Percentiles rank a stretch among this genome's conserved stretches.
phyloP scores from a whole-genome alignment of 2,797 vertebrate genomes.

The Myotis myotis region DNA sequence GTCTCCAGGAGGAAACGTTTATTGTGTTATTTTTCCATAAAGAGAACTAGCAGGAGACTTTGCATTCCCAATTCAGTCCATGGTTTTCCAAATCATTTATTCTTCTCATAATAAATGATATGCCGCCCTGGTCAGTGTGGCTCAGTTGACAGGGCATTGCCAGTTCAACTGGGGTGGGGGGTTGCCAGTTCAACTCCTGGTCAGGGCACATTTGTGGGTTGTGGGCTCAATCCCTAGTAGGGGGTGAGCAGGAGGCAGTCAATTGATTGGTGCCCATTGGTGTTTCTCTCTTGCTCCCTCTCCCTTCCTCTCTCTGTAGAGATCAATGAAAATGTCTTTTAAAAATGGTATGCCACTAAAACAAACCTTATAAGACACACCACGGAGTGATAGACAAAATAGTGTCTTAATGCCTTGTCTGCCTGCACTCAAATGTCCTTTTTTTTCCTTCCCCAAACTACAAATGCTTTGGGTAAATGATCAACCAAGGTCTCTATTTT shows the following conservation, averaged over 20 bases:
- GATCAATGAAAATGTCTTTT: background rate
- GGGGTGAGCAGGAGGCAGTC: background rate
- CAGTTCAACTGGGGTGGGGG: background rate
- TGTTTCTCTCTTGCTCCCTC: background rate
- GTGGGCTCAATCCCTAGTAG: background rate
- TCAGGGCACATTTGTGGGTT: background rate
- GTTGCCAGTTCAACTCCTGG: background rate
- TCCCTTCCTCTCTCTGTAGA: background rate
- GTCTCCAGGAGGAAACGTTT: conserved; percentile 62
- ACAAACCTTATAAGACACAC: conserved; percentile 21
- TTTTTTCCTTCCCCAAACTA: conserved; percentile 51
- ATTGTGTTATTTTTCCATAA: conserved; percentile 46
- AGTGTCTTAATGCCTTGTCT: background rate
- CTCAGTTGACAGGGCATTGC: background rate
- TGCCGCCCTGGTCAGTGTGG: background rate
- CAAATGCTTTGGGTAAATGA: conserved; percentile 71
- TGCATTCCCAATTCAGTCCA: conserved; percentile 71
- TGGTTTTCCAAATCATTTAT: conserved; percentile 65
- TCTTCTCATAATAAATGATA: conserved; percentile 34
- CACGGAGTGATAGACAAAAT: conserved; percentile 35
- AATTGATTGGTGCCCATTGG: background rate
- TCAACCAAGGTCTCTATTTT: conserved; percentile 66
- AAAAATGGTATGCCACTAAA: background rate
- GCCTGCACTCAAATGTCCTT: background rate
- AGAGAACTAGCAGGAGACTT: conserved; percentile 61